Base-by-base conservation (phyloP, 2,888 invertebrate genomes). In the Cancer borealis region DNA sequence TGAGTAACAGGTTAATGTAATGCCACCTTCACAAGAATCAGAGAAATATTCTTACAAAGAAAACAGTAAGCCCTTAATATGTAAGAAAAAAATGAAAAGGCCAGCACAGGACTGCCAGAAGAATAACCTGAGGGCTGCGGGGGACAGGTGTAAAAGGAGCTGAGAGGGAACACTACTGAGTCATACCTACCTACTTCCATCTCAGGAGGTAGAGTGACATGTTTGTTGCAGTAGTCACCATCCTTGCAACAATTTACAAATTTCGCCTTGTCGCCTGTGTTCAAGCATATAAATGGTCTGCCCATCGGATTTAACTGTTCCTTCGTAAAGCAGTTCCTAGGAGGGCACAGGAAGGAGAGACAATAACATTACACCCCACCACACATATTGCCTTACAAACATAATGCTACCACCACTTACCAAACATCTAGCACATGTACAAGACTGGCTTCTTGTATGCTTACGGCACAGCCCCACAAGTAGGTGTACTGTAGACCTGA, bases 191-290 rank as follows among this genome's bases (percentile, higher is more conserved):
- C 93, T 93, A 46, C 26, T 39, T 73, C 26, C 54, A 90, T 79
- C 60, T 91, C 60, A 46, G 46, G 6, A 73, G 93, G 93, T 26
- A 93, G 79, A 45, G 93, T 93, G 90, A 93, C 93, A 79, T 93
- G 54, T 91, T 66, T 49, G 93, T 93, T 93, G 93, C 93, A 93
- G 93, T 90, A 93, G 93, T 93, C 93, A 90, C 91, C 91, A 93
- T 91, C 91, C 54, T 91, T 91, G 93, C 93, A 93, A 93, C 93
- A 93, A 93, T 93, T 93, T 87, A 93, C 93, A 93, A n/a, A 93
- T 91, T 87, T 91, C 46, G 91, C 91, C 88, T 79, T 26, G 91
- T 73, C 88, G 91, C 5, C 60, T 91, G 93, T 88, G 93, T 93
- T 93, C 60, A 60, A 39, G 91, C 93, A 93, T 91, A 93, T 30